Percentiles rank a stretch among this genome's conserved stretches.
Evolutionary conservation across 2,113 vertebrate genomes (phyloP).

Genomic region (Aramus guarauna): DNA sequence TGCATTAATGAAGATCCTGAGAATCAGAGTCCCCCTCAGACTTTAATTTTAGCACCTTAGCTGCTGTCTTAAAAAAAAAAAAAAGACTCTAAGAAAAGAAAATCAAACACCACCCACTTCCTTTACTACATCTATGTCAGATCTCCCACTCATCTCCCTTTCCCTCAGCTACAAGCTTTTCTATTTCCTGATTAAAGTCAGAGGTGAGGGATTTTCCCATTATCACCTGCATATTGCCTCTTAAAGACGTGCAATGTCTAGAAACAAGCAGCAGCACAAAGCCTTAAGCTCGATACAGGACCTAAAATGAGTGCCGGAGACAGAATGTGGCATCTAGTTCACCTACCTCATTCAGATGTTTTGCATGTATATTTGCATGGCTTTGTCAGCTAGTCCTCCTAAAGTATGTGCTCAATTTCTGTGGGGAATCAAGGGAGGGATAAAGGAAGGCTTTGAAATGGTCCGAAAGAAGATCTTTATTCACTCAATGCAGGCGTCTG

Average conservation of each 20-base stretch:
- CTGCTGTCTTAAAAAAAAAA: neutral
- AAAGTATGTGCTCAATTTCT: neutral
- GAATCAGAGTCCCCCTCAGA: constrained; percentile 14
- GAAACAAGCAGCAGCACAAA: neutral
- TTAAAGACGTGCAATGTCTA: neutral
- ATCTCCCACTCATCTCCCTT: constrained; percentile 28
- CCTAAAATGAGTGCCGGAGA: neutral
- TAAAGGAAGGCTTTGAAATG: neutral
- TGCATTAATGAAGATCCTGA: neutral
- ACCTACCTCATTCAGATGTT: neutral
- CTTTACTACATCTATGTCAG: constrained; percentile 53
- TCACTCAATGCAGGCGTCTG: neutral
- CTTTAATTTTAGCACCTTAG: constrained; percentile 21
- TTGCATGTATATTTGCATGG: neutral
- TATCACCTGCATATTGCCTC: neutral
- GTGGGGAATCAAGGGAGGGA: neutral
- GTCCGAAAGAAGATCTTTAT: neutral
- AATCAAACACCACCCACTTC: constrained; percentile 27
- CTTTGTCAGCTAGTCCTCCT: neutral
- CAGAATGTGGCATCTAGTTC: neutral
- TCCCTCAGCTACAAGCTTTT: neutral
- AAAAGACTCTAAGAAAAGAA: constrained; percentile 17
- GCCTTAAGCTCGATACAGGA: neutral
- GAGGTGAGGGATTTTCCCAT: constrained; percentile 20
- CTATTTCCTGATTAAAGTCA: neutral